A percentile compares a stretch with the other conserved stretches of the same genome.
These are phyloP conservation scores for Harpegnathos saltator DNA, from an alignment of 1,140 invertebrate genomes.

Conservation along the genomic window DNA sequence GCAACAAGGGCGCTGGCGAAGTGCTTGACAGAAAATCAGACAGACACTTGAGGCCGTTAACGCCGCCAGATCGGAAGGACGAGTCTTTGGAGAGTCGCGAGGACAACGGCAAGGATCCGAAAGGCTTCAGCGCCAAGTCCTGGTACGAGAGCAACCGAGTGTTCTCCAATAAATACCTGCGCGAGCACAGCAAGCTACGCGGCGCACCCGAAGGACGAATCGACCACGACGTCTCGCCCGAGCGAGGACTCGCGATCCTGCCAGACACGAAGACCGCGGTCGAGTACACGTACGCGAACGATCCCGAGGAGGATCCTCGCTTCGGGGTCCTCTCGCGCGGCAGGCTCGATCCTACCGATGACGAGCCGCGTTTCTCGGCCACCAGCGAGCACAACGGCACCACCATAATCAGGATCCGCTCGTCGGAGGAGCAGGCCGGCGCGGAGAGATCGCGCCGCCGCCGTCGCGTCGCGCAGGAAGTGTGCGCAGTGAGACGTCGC, in stretches of 20 bases:
- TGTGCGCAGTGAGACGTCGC: constrained; percentile 31
- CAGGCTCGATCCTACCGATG: constrained; percentile 4
- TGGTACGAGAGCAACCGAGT: constrained; percentile 80
- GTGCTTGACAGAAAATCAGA: constrained; percentile 56
- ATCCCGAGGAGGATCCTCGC: constrained; percentile 26
- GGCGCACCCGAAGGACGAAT: constrained; percentile 59
- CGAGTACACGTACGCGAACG: constrained; percentile 10
- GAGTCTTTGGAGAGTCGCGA: constrained; percentile 7
- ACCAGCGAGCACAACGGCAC: constrained; percentile 75
- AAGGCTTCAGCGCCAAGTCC: constrained; percentile 54
- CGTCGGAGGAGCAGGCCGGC: constrained; percentile 54
- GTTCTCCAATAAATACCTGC: constrained; percentile 73
- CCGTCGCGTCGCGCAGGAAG: constrained; percentile 58
- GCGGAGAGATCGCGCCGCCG: constrained; percentile 62
- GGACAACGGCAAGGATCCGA: constrained; percentile 27
- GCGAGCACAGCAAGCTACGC: constrained; percentile 66
- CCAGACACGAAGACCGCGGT: background rate
- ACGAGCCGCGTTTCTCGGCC: constrained; percentile 52
- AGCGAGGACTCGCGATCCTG: constrained; percentile 7
- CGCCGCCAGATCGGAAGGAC: constrained; percentile 71
- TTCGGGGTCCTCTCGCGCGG: background rate
- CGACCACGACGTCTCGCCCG: constrained; percentile 58
- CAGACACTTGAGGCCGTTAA: constrained; percentile 79
- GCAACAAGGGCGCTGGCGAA: constrained; percentile 53
- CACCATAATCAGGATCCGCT: constrained; percentile 77